Evolutionary conservation across 2,888 invertebrate species (phyloP).

Genomic region (Papilio gigon): DNA sequence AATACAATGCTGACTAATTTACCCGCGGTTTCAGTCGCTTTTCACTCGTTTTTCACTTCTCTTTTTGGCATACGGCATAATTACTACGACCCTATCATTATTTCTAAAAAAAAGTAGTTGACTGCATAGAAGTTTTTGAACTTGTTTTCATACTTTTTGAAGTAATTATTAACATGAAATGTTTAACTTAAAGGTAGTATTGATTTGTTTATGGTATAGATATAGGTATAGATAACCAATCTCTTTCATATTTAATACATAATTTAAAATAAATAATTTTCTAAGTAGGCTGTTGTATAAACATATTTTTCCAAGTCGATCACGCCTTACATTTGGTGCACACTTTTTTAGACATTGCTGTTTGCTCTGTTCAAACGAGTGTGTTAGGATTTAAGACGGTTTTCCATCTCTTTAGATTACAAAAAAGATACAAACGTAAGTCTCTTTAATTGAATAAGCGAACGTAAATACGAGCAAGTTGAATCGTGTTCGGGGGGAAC

Average conservation of each 20-base stretch:
- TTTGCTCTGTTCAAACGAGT: background rate
- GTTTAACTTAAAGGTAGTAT: too few relatives aligned
- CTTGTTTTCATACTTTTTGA: conserved; percentile 39
- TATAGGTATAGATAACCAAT: too few relatives aligned
- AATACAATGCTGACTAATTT: conserved; percentile 76
- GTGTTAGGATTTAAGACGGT: background rate
- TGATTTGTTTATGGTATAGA: too few relatives aligned
- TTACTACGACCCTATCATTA: conserved; percentile 36
- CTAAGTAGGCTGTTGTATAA: too few relatives aligned
- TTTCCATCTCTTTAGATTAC: conserved; percentile 44
- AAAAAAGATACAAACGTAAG: conserved; percentile 44
- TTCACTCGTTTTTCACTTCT: conserved; percentile 61
- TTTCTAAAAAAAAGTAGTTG: conserved; percentile 25
- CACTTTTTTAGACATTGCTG: background rate
- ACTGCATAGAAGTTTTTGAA: conserved; percentile 18
- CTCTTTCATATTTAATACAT: too few relatives aligned
- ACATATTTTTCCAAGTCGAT: background rate
- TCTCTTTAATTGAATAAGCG: conserved; percentile 66
- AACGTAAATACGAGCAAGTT: conserved; percentile 65
- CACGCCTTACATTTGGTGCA: background rate
- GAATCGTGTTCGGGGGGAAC: conserved; percentile 66
- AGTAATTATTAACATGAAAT: too few relatives aligned
- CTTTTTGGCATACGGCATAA: conserved; percentile 49
- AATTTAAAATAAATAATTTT: too few relatives aligned
- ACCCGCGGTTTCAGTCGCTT: conserved; percentile 64